Percentiles rank a stretch among this genome's conserved stretches.
Conservation (phyloP, 2,888 invertebrate genomes). For the Julus scandinavius region DNA sequence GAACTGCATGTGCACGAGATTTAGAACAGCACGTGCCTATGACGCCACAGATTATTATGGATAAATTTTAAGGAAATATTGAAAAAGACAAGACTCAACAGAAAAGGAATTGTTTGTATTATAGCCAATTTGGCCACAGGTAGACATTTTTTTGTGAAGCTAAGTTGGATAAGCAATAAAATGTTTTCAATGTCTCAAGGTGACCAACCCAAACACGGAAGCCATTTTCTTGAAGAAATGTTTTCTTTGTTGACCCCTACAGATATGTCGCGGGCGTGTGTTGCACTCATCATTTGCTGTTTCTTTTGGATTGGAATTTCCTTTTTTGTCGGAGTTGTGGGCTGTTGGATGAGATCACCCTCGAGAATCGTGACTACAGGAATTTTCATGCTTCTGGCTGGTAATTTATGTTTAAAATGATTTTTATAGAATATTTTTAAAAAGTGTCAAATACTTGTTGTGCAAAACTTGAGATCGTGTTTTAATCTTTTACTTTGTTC, state of each 20-base stretch:
- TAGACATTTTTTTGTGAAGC: not conserved
- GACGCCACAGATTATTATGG: too few relatives aligned
- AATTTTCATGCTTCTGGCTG: slow-evolving; percentile 86
- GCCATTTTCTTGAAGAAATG: not conserved
- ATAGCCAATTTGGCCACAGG: not conserved
- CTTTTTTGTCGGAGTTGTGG: slow-evolving; percentile 95
- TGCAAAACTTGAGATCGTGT: not conserved
- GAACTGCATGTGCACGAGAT: too few relatives aligned
- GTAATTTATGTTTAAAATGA: slow-evolving; percentile 67
- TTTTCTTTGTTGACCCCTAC: slow-evolving; percentile 60
- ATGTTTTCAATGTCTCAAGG: not conserved
- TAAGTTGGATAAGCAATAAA: not conserved
- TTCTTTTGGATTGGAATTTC: slow-evolving; percentile 92
- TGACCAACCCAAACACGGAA: slow-evolving; percentile 17
- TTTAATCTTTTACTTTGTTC: not conserved
- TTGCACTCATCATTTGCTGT: slow-evolving; percentile 91
- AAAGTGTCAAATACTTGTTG: too few relatives aligned
- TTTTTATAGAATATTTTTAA: not conserved
- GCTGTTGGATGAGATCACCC: slow-evolving; percentile 95
- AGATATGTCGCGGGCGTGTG: slow-evolving; percentile 91
- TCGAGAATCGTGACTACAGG: slow-evolving; percentile 94
- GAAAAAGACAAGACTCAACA: too few relatives aligned
- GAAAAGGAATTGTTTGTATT: too few relatives aligned
- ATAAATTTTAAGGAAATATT: too few relatives aligned
- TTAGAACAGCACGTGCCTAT: too few relatives aligned